These are phyloP conservation scores for Leucophenga montana DNA, from an alignment of 2,888 invertebrate species.

Conservation along the genomic window DNA sequence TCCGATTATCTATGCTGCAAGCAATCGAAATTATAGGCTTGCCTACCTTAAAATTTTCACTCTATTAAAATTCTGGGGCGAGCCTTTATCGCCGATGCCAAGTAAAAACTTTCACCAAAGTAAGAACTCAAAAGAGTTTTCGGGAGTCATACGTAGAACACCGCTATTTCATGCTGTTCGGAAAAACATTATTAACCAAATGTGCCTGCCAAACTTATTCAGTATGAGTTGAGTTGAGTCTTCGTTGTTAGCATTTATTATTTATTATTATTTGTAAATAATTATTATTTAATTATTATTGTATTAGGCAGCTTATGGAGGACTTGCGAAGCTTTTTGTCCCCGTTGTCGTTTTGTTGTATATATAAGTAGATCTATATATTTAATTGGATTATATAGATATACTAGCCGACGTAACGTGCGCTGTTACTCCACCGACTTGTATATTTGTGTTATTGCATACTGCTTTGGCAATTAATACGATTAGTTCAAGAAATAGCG, in stretches of 20 bases:
- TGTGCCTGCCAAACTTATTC: constrained; percentile 71
- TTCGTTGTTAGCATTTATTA: constrained; percentile 45
- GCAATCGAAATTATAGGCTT: constrained; percentile 85
- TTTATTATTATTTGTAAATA: too few species aligned
- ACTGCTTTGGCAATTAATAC: too few species aligned
- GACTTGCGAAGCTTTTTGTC: too few species aligned
- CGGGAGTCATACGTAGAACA: constrained; percentile 69
- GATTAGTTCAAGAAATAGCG: too few species aligned
- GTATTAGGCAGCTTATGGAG: too few species aligned
- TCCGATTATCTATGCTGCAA: constrained; percentile 91
- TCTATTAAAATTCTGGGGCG: constrained; percentile 71
- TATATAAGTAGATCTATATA: too few species aligned
- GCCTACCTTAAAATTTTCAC: constrained; percentile 71
- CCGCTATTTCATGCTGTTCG: constrained; percentile 68
- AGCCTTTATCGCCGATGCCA: constrained; percentile 70
- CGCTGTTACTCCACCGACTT: too few species aligned
- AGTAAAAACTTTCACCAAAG: constrained; percentile 72
- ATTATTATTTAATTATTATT: too few species aligned
- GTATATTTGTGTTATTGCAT: too few species aligned
- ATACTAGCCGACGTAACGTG: too few species aligned
- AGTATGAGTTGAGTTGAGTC: constrained; percentile 58
- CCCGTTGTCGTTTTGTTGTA: too few species aligned
- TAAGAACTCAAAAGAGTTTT: constrained; percentile 70
- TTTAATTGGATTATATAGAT: too few species aligned
- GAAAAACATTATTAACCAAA: constrained; percentile 67